phyloP scores from a whole-genome alignment of 2,113 vertebrate species.

The Corydoras sp. region DNA sequence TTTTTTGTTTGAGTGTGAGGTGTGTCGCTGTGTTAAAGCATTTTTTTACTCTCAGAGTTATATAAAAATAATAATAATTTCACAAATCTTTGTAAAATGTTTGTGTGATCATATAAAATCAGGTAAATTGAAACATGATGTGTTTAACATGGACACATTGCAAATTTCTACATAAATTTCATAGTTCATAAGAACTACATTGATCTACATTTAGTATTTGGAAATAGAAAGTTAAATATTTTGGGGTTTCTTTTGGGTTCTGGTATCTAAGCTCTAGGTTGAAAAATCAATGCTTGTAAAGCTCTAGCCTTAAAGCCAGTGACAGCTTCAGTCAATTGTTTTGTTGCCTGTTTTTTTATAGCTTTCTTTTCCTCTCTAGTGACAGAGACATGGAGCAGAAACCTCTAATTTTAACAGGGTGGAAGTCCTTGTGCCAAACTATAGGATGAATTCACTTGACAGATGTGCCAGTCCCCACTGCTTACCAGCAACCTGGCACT shows the following conservation, averaged over 20 bases:
- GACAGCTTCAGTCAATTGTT: slow-evolving; percentile 32
- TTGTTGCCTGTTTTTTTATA: slow-evolving; percentile 2
- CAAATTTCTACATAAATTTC: too few species aligned
- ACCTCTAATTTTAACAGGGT: slow-evolving; percentile 24
- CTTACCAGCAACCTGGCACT: not conserved
- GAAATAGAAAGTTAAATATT: slow-evolving; percentile 15
- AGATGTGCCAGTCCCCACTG: slow-evolving; percentile 18
- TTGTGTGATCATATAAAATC: too few species aligned
- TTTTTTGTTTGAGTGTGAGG: too few species aligned
- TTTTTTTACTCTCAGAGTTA: too few species aligned
- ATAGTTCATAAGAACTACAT: too few species aligned
- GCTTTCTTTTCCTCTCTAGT: slow-evolving; percentile 11
- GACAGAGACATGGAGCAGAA: slow-evolving; percentile 15
- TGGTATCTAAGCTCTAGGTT: not conserved
- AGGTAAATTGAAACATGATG: too few species aligned
- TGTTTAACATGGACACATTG: too few species aligned
- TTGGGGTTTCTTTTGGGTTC: slow-evolving; percentile 8
- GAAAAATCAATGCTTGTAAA: slow-evolving; percentile 33
- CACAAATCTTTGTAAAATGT: too few species aligned
- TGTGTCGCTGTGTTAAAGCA: too few species aligned
- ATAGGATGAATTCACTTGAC: slow-evolving; percentile 2
- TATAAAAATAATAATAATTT: too few species aligned
- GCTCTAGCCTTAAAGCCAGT: slow-evolving; percentile 6
- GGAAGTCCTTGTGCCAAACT: slow-evolving; percentile 5
- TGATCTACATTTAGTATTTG: too few species aligned